Evolutionary conservation across 2,888 invertebrate genomes (phyloP), one percentile per base, ranked within the genome.

Genomic region (Sicus ferrugineus): DNA sequence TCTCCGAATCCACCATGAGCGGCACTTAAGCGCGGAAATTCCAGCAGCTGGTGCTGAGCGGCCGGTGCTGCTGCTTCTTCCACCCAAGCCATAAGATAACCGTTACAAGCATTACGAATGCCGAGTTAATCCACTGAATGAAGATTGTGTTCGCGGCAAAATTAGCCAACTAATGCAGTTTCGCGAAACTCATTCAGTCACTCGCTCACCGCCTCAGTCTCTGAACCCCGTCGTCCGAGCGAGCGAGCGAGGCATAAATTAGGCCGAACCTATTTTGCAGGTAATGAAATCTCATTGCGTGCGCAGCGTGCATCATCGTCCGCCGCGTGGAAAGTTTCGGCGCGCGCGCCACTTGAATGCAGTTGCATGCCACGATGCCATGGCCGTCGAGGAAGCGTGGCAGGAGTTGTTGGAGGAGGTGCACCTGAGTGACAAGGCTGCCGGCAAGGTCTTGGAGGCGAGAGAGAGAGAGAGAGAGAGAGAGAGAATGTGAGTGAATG

Each of bases 381-480:
- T 9, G n/a, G 59, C 21, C 28, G 9, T 58, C 7, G 58, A 16
- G 16, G 30, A 38, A 56, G 14, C 56, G 30, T n/a, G n/a, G n/a
- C n/a, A n/a, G 30, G 30, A n/a, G 30, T 30, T n/a, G 56, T 6
- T 14, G 14, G 28, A 30, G 30, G 30, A n/a, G 30, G 14, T 30
- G 28, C 14, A 54, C 23, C 16, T 16, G 23, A 14, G 28, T 58
- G 30, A 31, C 59, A 59, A 59, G 59, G 59, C 59, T 59, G 59
- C 31, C 21, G 34, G 21, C 59, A 59, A 59, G 59, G 59, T 59
- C 58, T 31, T 19, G 58, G 6, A n/a, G n/a, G n/a, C n/a, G n/a
- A n/a, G n/a, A n/a, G n/a, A n/a, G 23, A 16, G 2, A 11, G n/a
- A n/a, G n/a, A n/a, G n/a, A n/a, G n/a, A n/a, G n/a, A n/a, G n/a